phyloP scores from a whole-genome alignment of 2,888 invertebrate genomes.

The Gandaritis pyraliata region DNA sequence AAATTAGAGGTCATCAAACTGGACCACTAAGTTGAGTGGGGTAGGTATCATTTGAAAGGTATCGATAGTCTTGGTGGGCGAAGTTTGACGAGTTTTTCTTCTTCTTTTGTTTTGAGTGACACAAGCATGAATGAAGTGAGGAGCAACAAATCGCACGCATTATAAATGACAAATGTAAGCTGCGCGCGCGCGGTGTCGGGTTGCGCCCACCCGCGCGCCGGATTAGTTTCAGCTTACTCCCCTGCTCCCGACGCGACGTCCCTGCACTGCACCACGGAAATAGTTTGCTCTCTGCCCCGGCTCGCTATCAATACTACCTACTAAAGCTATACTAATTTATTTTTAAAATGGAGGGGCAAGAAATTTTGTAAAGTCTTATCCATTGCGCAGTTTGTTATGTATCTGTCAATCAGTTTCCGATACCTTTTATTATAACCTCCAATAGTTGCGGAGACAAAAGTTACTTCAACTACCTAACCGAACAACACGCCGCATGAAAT shows the following conservation, averaged over 20 bases:
- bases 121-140: conserved; percentile 57
- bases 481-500: no score
- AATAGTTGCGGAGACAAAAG: no score
- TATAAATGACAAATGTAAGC: conserved; percentile 84
- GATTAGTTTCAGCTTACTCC: conserved; percentile 82
- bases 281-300: conserved; percentile 74
- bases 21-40: no score
- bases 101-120: conserved; percentile 6
- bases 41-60: no score
- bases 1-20: no score
- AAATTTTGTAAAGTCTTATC: conserved; percentile 7
- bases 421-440: no score
- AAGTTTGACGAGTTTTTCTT: neutral
- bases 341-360: conserved; percentile 18
- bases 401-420: neutral
- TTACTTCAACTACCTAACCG: no score
- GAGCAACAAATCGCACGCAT: conserved; percentile 84
- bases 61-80: no score
- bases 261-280: conserved; percentile 56
- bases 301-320: conserved; percentile 67
- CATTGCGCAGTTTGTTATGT: neutral
- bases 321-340: conserved; percentile 19
- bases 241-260: conserved; percentile 59
- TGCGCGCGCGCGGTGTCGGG: conserved; percentile 76
- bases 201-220: conserved; percentile 80